These are phyloP conservation scores for Condylura cristata DNA, from an alignment of 2,113 vertebrate species.

Conservation along the genomic window DNA sequence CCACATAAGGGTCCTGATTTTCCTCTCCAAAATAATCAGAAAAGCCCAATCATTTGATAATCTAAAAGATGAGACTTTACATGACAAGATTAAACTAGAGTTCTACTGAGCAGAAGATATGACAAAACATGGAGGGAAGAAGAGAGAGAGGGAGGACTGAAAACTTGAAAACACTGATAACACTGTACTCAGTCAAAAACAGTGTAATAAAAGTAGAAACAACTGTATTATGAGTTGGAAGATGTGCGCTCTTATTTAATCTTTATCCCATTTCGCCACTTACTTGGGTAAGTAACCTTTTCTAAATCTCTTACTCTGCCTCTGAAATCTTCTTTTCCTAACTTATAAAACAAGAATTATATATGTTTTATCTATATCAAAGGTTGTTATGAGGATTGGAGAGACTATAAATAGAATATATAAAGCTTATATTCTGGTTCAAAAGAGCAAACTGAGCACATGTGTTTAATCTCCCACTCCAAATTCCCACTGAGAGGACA, in stretches of 20 bases:
- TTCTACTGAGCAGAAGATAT: constrained; percentile 10
- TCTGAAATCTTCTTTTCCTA: not conserved
- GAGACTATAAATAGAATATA: not conserved
- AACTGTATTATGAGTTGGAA: not conserved
- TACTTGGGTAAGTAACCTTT: not conserved
- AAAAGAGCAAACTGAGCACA: not conserved
- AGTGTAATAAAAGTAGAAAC: constrained; percentile 2
- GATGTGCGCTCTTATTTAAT: not conserved
- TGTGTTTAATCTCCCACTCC: constrained; percentile 27
- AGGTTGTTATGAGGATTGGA: constrained; percentile 30
- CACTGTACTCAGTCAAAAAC: not conserved
- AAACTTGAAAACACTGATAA: constrained; percentile 26
- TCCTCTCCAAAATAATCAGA: not conserved
- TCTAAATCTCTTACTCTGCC: not conserved
- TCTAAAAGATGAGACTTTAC: constrained; percentile 25
- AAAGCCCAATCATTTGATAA: constrained; percentile 10
- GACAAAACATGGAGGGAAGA: not conserved
- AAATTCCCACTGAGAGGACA: not conserved
- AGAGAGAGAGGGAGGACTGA: not conserved
- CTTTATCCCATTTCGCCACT: not conserved
- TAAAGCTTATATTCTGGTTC: constrained; percentile 24
- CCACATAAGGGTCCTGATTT: not conserved
- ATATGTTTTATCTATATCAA: not conserved
- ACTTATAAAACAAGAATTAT: constrained; percentile 38
- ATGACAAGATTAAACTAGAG: not conserved